Conservation (phyloP, 2,888 invertebrate species). For the Tenthredo scrophulariae region DNA sequence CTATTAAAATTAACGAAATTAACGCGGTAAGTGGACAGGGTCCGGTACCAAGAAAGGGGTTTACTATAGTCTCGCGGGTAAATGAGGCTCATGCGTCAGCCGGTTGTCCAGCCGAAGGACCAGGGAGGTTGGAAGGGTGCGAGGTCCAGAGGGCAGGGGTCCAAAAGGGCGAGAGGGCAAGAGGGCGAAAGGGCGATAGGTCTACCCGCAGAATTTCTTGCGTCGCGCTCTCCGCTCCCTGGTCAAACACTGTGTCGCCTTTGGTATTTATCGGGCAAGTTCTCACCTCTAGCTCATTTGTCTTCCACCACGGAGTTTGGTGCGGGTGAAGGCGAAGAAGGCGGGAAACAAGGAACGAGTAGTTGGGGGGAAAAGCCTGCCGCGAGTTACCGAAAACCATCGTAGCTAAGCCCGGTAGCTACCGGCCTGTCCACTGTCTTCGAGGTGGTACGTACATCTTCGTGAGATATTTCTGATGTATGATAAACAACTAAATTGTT, state of each 20-base stretch:
- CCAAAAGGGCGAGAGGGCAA: slow-evolving; percentile 56
- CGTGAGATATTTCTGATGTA: neutral
- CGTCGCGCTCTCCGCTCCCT: slow-evolving; percentile 70
- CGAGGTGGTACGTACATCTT: neutral
- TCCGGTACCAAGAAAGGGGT: slow-evolving; percentile 65
- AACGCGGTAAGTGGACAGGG: slow-evolving; percentile 70
- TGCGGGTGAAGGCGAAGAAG: slow-evolving; percentile 53
- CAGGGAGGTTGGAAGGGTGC: slow-evolving; percentile 54
- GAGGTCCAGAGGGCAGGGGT: slow-evolving; percentile 59
- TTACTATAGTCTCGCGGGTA: slow-evolving; percentile 56
- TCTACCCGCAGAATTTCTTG: slow-evolving; percentile 75
- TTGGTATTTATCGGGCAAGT: slow-evolving; percentile 78
- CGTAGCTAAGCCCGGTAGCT: neutral
- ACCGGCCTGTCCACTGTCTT: neutral
- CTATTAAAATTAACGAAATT: slow-evolving; percentile 69
- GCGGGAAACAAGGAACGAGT: slow-evolving; percentile 48
- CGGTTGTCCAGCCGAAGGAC: slow-evolving; percentile 55
- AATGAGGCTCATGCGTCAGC: slow-evolving; percentile 64
- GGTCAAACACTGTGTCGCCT: slow-evolving; percentile 78
- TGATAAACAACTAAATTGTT: neutral
- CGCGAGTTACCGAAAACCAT: slow-evolving; percentile 29
- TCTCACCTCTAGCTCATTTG: slow-evolving; percentile 78
- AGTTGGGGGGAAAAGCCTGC: slow-evolving; percentile 31
- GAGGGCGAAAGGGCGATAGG: slow-evolving; percentile 61
- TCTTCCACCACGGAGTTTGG: slow-evolving; percentile 66